Conservation (phyloP, 2,797 vertebrate genomes). For the Todus mexicanus region DNA sequence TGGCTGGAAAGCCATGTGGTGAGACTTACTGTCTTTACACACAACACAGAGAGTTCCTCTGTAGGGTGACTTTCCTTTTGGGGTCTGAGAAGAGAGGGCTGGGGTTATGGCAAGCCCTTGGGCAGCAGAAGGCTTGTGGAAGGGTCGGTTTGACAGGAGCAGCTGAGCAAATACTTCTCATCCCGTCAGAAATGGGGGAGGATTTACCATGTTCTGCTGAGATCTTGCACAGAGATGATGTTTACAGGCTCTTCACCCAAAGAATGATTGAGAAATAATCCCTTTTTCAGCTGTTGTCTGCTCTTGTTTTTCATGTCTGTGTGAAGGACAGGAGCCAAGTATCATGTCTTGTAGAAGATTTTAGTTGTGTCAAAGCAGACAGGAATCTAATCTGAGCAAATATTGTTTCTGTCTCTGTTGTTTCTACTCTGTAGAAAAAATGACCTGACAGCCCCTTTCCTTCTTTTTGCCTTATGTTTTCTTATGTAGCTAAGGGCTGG, state of each 20-base stretch:
- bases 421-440: neutral
- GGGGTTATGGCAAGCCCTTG: neutral
- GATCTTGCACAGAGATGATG: neutral
- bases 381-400: neutral
- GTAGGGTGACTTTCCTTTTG: neutral
- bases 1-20: neutral
- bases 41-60: neutral
- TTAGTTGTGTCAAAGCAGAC: neutral
- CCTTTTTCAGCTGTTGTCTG: neutral
- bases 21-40: neutral
- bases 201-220: neutral
- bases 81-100: neutral
- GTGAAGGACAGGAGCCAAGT: neutral
- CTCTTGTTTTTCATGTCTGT: neutral
- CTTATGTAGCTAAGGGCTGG: neutral
- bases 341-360: neutral
- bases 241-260: neutral
- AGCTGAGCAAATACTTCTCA: neutral
- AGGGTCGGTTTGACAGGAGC: neutral
- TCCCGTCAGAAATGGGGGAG: neutral
- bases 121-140: neutral
- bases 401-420: neutral
- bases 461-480: neutral
- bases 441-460: neutral
- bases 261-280: neutral